Evolutionary conservation across 2,797 vertebrate genomes (phyloP).

Genomic region (Coregonus ussuriensis): DNA sequence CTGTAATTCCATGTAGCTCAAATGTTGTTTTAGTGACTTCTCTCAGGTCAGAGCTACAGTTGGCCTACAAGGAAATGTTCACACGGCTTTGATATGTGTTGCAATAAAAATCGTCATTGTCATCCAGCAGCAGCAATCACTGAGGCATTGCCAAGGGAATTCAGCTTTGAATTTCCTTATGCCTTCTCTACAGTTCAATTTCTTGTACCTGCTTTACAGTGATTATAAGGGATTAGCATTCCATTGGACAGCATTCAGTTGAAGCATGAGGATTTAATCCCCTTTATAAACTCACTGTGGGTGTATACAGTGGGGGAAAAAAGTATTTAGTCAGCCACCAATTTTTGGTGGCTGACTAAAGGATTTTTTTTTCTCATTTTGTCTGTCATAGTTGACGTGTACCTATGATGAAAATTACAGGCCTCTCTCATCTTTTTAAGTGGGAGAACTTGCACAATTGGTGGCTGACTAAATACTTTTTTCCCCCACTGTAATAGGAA

Average conservation of each 20-base stretch:
- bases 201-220: slow-evolving; percentile 6
- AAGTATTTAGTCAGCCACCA: no score
- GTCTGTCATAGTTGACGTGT: no score
- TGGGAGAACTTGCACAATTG: no score
- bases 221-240: slow-evolving; percentile 32
- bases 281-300: not conserved
- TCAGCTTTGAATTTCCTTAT: slow-evolving; percentile 6
- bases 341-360: no score
- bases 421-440: no score
- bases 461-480: no score
- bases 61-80: not conserved
- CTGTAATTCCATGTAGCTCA: no score
- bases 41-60: not conserved
- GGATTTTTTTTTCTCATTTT: no score
- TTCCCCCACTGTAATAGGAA: not conserved
- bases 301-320: not conserved
- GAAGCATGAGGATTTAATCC: slow-evolving; percentile 7
- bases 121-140: not conserved
- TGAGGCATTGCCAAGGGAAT: not conserved
- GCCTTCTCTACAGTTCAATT: slow-evolving; percentile 1
- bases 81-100: not conserved
- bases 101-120: no score
- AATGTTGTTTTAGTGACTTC: not conserved
- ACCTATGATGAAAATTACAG: no score
- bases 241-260: slow-evolving; percentile 11